Evolutionary conservation across 92 coral and sea anemone species (phyloP).

Genomic region (Palythoa heliodiscus): DNA sequence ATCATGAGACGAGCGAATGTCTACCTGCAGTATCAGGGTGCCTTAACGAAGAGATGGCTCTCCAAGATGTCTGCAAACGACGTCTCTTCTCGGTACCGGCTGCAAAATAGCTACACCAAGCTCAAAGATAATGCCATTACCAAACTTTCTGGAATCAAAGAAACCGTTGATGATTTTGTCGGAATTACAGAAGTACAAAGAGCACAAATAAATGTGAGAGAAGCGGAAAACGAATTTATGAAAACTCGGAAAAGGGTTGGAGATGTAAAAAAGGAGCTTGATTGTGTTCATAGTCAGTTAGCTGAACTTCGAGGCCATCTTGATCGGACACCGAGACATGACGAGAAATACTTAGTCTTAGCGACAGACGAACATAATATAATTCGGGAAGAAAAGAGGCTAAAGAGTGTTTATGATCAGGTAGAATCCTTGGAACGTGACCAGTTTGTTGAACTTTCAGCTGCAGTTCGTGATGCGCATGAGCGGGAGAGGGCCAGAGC

Average conservation of each 20-base stretch:
- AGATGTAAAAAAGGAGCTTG: slow-evolving; percentile 63
- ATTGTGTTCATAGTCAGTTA: slow-evolving; percentile 67
- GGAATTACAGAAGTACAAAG: slow-evolving; percentile 92
- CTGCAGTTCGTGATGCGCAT: slow-evolving; percentile 88
- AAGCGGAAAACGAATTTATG: slow-evolving; percentile 89
- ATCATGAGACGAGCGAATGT: slow-evolving; percentile 11
- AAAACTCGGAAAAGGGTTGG: slow-evolving; percentile 72
- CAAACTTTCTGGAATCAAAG: slow-evolving; percentile 54
- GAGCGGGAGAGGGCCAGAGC: slow-evolving; percentile 95
- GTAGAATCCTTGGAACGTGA: slow-evolving; percentile 85
- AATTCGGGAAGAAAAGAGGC: slow-evolving; percentile 81
- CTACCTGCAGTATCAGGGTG: background rate
- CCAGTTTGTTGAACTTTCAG: slow-evolving; percentile 87
- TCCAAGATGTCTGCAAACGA: background rate
- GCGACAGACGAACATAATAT: slow-evolving; percentile 95
- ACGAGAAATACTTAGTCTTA: slow-evolving; percentile 85
- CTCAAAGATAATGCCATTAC: slow-evolving; percentile 39
- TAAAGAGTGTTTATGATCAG: slow-evolving; percentile 68
- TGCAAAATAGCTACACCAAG: slow-evolving; percentile 8
- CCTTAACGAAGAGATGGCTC: background rate
- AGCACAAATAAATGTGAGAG: slow-evolving; percentile 82
- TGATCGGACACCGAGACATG: slow-evolving; percentile 93
- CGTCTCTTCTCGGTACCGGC: background rate
- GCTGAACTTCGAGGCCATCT: slow-evolving; percentile 81
- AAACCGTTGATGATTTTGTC: slow-evolving; percentile 78